phyloP scores from a whole-genome alignment of 2,888 invertebrate species.

The Melitaea athalia region DNA sequence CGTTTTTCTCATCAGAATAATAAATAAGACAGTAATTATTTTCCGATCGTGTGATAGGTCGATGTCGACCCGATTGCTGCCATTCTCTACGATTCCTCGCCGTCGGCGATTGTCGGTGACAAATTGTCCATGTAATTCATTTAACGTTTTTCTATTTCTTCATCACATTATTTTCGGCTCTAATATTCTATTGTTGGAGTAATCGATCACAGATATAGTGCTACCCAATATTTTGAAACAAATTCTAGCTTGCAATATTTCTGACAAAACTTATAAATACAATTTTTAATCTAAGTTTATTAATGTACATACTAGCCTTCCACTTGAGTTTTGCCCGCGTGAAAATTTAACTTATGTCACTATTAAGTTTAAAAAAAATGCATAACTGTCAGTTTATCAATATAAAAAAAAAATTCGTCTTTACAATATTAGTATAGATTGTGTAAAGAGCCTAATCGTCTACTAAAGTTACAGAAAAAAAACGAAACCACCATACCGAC shows the following conservation, averaged over 20 bases:
- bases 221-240: not conserved
- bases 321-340: too few species aligned
- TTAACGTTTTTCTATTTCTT: slow-evolving; percentile 21
- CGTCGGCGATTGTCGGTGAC: slow-evolving; percentile 30
- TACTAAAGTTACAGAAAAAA: slow-evolving; percentile 9
- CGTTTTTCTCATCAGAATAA: slow-evolving; percentile 8
- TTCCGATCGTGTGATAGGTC: slow-evolving; percentile 17
- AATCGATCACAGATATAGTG: slow-evolving; percentile 6
- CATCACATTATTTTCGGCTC: slow-evolving; percentile 15
- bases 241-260: too few species aligned
- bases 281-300: too few species aligned
- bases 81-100: slow-evolving; percentile 20
- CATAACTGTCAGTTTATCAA: too few species aligned
- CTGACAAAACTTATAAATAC: too few species aligned
- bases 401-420: too few species aligned
- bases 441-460: not conserved
- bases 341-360: too few species aligned
- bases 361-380: too few species aligned
- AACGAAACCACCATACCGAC: slow-evolving; percentile 11
- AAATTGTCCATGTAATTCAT: slow-evolving; percentile 35
- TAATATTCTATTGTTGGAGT: slow-evolving; percentile 11
- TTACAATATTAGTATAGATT: not conserved
- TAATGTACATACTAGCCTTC: too few species aligned
- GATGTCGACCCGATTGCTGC: slow-evolving; percentile 9
- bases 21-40: slow-evolving; percentile 23